Evolutionary conservation across 2,888 invertebrate genomes (phyloP).

Genomic region (Hypsopygia costalis): DNA sequence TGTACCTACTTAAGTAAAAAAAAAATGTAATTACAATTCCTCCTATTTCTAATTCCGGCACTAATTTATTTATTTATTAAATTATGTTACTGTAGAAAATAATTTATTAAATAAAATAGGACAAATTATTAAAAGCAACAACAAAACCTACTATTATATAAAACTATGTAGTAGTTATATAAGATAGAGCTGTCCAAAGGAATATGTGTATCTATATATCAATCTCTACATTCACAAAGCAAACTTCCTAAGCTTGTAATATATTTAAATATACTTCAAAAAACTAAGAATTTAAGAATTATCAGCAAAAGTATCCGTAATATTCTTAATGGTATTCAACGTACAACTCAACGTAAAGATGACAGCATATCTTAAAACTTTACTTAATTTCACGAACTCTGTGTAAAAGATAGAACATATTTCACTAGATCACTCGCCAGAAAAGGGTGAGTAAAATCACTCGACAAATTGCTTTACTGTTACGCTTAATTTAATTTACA

Average conservation of each 20-base stretch:
- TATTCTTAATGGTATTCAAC: constrained; percentile 7
- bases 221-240: not conserved
- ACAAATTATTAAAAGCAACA: too few species aligned
- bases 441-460: constrained; percentile 48
- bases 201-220: too few species aligned
- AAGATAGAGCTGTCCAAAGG: too few species aligned
- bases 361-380: constrained; percentile 49
- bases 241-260: not conserved
- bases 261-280: not conserved
- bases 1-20: too few species aligned
- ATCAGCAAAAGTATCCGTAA: not conserved
- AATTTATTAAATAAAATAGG: too few species aligned
- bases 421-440: constrained; percentile 47
- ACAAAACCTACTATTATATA: too few species aligned
- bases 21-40: too few species aligned
- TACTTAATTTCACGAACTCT: constrained; percentile 39
- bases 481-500: constrained; percentile 64
- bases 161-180: too few species aligned
- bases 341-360: constrained; percentile 27
- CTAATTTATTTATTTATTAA: too few species aligned
- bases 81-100: too few species aligned
- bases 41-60: too few species aligned
- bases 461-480: constrained; percentile 56
- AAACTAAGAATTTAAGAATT: constrained; percentile 1
- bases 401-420: constrained; percentile 35